Evolutionary conservation across 2,113 vertebrate genomes (phyloP).

Genomic region (Xyrauchen texanus): DNA sequence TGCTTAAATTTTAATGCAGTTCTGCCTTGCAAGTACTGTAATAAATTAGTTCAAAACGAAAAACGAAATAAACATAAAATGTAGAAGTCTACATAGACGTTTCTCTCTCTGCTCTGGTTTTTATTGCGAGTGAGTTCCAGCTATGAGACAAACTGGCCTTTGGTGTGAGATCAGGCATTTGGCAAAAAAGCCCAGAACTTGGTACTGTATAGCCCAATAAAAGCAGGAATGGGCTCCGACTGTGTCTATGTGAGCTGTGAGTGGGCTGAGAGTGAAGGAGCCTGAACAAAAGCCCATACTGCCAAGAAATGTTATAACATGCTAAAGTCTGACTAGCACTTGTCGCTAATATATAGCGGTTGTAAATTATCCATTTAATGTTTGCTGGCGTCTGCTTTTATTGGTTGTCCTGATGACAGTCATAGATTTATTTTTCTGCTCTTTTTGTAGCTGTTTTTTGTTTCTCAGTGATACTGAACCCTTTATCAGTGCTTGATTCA

Average conservation of each 20-base stretch:
- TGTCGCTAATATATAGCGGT: constrained; percentile 63
- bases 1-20: not conserved
- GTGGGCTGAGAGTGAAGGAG: constrained; percentile 48
- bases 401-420: constrained; percentile 55
- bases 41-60: not conserved
- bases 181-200: constrained; percentile 62
- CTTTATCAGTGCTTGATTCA: constrained; percentile 41
- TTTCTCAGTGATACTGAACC: constrained; percentile 31
- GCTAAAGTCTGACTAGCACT: constrained; percentile 69
- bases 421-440: constrained; percentile 35
- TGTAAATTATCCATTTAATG: constrained; percentile 72
- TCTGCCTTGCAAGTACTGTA: not conserved
- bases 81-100: not conserved
- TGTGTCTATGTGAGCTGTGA: constrained; percentile 32
- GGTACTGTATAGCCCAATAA: constrained; percentile 63
- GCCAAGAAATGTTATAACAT: constrained; percentile 74
- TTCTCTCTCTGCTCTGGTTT: constrained; percentile 34
- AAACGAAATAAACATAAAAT: too few relatives aligned
- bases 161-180: constrained; percentile 65
- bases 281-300: constrained; percentile 59
- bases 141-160: constrained; percentile 66
- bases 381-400: constrained; percentile 51
- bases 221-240: constrained; percentile 49
- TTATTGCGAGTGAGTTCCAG: constrained; percentile 54
- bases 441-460: constrained; percentile 37